A percentile compares a stretch with the other conserved stretches of the same genome.
phyloP scores from a whole-genome alignment of 2,888 invertebrate species.

The Acleris literana region DNA sequence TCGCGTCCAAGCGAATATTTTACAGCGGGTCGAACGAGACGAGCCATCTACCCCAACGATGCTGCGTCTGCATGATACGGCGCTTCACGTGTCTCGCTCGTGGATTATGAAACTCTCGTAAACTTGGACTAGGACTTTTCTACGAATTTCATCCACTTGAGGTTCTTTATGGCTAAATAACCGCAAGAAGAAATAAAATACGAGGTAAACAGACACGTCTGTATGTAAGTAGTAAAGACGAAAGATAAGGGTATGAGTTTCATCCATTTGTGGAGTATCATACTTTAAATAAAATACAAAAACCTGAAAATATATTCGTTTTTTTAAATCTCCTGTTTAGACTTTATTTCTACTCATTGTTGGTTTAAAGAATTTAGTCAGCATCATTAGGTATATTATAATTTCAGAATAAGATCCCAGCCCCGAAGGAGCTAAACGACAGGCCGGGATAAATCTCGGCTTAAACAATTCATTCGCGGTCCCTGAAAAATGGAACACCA shows the following conservation, averaged over 20 bases:
- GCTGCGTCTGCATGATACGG: slow-evolving; percentile 68
- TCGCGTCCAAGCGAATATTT: slow-evolving; percentile 59
- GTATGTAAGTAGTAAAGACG: neutral
- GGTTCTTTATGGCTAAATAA: slow-evolving; percentile 13
- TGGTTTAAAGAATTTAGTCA: neutral
- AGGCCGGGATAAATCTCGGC: slow-evolving; percentile 29
- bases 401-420: slow-evolving; percentile 23
- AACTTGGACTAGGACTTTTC: slow-evolving; percentile 65
- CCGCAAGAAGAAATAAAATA: slow-evolving; percentile 1
- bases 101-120: slow-evolving; percentile 72
- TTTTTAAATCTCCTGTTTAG: no score
- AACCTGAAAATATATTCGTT: no score
- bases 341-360: no score
- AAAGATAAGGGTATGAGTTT: neutral
- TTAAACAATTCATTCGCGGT: slow-evolving; percentile 37
- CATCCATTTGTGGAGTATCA: no score
- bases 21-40: slow-evolving; percentile 51
- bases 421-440: slow-evolving; percentile 28
- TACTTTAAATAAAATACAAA: no score
- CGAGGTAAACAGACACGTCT: slow-evolving; percentile 5
- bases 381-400: neutral
- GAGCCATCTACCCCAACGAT: slow-evolving; percentile 61
- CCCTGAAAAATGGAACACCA: slow-evolving; percentile 54
- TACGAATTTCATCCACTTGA: slow-evolving; percentile 42
- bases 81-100: slow-evolving; percentile 67